Conservation (phyloP, 2,888 invertebrate genomes). For the Melieria picta region DNA sequence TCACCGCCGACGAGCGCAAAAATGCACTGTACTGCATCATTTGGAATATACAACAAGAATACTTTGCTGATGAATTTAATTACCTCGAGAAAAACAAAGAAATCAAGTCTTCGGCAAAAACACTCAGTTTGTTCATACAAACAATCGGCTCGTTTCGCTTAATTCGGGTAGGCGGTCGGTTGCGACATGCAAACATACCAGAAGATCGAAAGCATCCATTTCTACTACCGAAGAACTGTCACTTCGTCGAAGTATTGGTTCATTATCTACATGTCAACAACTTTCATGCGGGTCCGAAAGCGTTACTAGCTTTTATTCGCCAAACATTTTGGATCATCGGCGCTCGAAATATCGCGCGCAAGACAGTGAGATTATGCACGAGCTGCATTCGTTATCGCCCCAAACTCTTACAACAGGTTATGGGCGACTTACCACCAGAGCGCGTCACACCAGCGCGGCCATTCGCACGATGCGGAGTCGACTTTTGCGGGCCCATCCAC, state of each 20-base stretch:
- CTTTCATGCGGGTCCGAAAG: slow-evolving; percentile 38
- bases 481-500: slow-evolving; percentile 14
- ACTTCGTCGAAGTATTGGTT: slow-evolving; percentile 26
- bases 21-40: slow-evolving; percentile 19
- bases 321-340: slow-evolving; percentile 39
- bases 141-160: slow-evolving; percentile 26
- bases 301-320: slow-evolving; percentile 27
- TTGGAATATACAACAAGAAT: slow-evolving; percentile 22
- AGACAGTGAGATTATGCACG: slow-evolving; percentile 19
- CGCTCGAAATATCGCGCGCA: slow-evolving; percentile 28
- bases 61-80: slow-evolving; percentile 22
- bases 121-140: slow-evolving; percentile 36
- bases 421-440: slow-evolving; percentile 28
- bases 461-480: slow-evolving; percentile 35
- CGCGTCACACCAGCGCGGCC: slow-evolving; percentile 28
- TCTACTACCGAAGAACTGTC: slow-evolving; percentile 22
- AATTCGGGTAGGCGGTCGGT: slow-evolving; percentile 37
- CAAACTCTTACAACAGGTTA: slow-evolving; percentile 33
- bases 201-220: slow-evolving; percentile 27
- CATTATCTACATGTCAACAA: slow-evolving; percentile 36
- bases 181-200: slow-evolving; percentile 25
- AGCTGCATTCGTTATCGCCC: slow-evolving; percentile 29
- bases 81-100: not conserved
- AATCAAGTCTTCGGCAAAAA: not conserved
- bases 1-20: not conserved